phyloP scores from a whole-genome alignment of 1,140 invertebrate species.

The Heliconius nattereri region DNA sequence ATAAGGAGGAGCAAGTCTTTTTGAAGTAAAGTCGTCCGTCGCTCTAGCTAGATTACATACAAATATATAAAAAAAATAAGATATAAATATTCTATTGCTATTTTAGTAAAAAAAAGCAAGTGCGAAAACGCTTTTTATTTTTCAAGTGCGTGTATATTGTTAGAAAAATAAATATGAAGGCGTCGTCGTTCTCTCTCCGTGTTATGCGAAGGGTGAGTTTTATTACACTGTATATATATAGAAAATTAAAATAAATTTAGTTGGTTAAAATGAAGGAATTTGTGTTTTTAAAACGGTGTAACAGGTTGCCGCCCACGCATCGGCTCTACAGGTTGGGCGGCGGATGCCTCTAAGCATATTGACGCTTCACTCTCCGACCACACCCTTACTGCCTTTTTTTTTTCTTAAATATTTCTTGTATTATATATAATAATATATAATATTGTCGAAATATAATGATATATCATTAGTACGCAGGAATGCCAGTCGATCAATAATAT shows the following conservation, averaged over 20 bases:
- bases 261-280: neutral
- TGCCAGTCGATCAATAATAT: neutral
- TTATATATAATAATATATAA: neutral
- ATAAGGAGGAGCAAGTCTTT: neutral
- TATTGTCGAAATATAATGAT: neutral
- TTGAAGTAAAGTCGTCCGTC: constrained; percentile 20
- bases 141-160: constrained; percentile 45
- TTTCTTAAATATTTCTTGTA: neutral
- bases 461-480: neutral
- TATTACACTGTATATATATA: constrained; percentile 26
- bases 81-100: neutral
- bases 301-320: constrained; percentile 65
- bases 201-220: constrained; percentile 88
- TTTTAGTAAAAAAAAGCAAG: constrained; percentile 4
- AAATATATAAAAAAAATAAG: neutral
- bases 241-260: neutral
- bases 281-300: constrained; percentile 46
- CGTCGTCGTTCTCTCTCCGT: constrained; percentile 88
- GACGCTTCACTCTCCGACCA: constrained; percentile 44
- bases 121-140: constrained; percentile 40
- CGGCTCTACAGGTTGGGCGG: constrained; percentile 62
- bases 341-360: constrained; percentile 39
- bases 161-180: constrained; percentile 84
- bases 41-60: constrained; percentile 20
- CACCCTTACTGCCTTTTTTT: constrained; percentile 39